Evolutionary conservation across 2,113 vertebrate species (phyloP).

Genomic region (Agelaius phoeniceus): DNA sequence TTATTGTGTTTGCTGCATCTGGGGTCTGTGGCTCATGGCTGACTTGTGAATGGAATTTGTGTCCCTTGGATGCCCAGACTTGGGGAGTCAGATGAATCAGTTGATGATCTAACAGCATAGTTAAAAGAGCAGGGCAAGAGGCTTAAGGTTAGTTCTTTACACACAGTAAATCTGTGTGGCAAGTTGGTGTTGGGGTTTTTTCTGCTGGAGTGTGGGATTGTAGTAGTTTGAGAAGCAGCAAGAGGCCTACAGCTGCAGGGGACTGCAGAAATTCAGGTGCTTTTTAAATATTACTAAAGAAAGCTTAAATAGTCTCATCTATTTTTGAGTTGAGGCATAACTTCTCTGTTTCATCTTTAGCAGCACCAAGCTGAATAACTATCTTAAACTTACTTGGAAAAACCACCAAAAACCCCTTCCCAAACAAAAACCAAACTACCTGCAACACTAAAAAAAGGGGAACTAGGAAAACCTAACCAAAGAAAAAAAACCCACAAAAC

Average conservation of each 20-base stretch:
- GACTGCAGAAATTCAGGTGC: background rate
- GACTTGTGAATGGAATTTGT: background rate
- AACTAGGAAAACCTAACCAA: background rate
- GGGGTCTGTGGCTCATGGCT: background rate
- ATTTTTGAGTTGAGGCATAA: background rate
- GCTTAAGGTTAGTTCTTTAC: background rate
- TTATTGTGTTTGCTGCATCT: background rate
- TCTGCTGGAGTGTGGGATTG: background rate
- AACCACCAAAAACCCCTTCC: background rate
- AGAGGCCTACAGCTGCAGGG: background rate
- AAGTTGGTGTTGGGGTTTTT: background rate
- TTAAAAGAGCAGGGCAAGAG: background rate
- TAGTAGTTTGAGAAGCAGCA: background rate
- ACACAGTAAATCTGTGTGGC: background rate
- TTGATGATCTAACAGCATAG: background rate
- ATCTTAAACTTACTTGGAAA: background rate
- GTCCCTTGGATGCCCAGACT: background rate
- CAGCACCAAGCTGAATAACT: background rate
- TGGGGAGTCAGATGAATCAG: background rate
- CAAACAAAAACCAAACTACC: background rate
- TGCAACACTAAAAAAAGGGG: background rate
- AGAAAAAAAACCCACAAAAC: background rate
- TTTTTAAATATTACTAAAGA: background rate
- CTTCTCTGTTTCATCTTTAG: background rate
- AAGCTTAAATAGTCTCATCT: background rate